phyloP scores from a whole-genome alignment of 2,797 vertebrate genomes.

The Potorous gilbertii region DNA sequence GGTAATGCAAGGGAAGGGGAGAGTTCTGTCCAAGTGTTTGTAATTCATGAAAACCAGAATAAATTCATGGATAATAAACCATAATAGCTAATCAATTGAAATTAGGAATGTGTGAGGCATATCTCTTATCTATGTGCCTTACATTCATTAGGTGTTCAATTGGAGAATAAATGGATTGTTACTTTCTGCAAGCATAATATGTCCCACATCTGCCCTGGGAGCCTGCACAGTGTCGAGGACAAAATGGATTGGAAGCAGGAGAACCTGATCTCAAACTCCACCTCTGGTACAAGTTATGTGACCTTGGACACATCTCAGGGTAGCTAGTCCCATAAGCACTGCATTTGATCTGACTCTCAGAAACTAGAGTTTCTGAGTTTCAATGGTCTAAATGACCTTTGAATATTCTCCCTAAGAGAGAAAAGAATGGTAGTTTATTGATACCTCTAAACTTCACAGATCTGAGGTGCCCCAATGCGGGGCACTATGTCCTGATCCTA shows the following conservation, averaged over 20 bases:
- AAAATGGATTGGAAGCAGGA: background rate
- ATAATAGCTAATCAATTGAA: background rate
- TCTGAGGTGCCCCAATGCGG: background rate
- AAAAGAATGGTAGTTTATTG: background rate
- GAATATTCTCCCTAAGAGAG: background rate
- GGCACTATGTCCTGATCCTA: background rate
- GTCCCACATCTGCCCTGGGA: too few species aligned
- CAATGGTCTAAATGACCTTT: background rate
- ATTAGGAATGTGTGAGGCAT: background rate
- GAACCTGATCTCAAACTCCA: background rate
- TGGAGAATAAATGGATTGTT: background rate
- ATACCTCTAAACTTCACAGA: background rate
- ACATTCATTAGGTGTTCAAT: background rate
- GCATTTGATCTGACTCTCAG: background rate
- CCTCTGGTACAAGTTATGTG: background rate
- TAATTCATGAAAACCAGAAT: background rate
- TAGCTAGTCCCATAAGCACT: background rate
- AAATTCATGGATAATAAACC: background rate
- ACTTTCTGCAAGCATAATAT: background rate
- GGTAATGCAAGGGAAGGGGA: background rate
- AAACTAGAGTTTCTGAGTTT: too few species aligned
- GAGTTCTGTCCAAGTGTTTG: background rate
- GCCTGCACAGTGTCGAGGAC: background rate
- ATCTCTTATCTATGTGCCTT: background rate
- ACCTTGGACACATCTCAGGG: background rate